These are phyloP conservation scores for Clarias laeviceps DNA, from an alignment of 2,797 vertebrate species.

Conservation along the genomic window DNA sequence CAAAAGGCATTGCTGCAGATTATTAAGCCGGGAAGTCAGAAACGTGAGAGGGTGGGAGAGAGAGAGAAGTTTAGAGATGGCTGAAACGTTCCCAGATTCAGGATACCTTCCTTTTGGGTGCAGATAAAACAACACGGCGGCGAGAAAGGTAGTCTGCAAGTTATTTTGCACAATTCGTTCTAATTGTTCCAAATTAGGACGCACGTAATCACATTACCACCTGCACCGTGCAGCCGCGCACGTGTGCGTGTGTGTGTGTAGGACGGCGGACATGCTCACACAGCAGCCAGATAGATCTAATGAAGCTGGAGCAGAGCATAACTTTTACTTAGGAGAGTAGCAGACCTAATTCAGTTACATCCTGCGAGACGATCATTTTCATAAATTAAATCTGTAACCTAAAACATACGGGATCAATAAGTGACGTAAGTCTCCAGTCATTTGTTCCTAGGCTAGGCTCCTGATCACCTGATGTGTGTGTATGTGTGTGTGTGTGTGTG, in stretches of 20 bases:
- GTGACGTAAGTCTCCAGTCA: conserved; percentile 22
- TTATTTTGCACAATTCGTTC: conserved; percentile 21
- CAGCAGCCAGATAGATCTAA: conserved; percentile 17
- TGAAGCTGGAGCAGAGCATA: conserved; percentile 11
- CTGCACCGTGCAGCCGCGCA: neutral
- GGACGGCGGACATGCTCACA: neutral
- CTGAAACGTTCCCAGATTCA: conserved; percentile 44
- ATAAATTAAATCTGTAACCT: conserved; percentile 37
- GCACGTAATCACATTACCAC: conserved; percentile 11
- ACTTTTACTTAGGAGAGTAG: neutral
- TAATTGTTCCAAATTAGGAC: conserved; percentile 6
- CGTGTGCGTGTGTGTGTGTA: conserved; percentile 7
- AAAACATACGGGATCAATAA: conserved; percentile 18
- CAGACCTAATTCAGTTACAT: conserved; percentile 6
- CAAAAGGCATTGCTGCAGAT: conserved; percentile 55
- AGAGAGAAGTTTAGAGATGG: conserved; percentile 14
- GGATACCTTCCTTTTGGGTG: conserved; percentile 55
- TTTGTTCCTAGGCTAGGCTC: neutral
- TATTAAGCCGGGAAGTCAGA: conserved; percentile 56
- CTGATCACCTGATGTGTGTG: conserved; percentile 24
- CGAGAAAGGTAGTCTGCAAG: conserved; percentile 26
- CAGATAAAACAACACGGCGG: conserved; percentile 11
- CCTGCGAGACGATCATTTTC: conserved; percentile 4
- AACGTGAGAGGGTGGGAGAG: neutral
- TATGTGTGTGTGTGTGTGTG: conserved; percentile 49